These are phyloP conservation scores for Cydia fagiglandana DNA, from an alignment of 1,140 invertebrate genomes.

Conservation along the genomic window DNA sequence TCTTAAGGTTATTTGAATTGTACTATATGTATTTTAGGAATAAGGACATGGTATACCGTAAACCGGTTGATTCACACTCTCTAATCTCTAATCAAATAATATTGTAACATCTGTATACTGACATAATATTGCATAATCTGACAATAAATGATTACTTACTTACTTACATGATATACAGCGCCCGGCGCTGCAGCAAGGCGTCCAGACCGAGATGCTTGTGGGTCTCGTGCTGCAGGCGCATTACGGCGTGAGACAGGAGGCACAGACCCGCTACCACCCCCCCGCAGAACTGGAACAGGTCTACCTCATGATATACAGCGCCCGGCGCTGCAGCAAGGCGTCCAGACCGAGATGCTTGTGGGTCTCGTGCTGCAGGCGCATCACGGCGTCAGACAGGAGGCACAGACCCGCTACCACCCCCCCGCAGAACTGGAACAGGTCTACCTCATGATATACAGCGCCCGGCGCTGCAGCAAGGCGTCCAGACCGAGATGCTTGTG, in stretches of 20 bases:
- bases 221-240: slow-evolving; percentile 89
- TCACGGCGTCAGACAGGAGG: slow-evolving; percentile 92
- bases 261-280: slow-evolving; percentile 95
- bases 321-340: slow-evolving; percentile 88
- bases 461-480: slow-evolving; percentile 88
- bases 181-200: slow-evolving; percentile 88
- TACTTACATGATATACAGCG: slow-evolving; percentile 95
- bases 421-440: slow-evolving; percentile 92
- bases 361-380: slow-evolving; percentile 89
- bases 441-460: slow-evolving; percentile 94
- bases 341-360: slow-evolving; percentile 85
- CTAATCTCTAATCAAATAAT: no score
- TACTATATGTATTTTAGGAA: no score
- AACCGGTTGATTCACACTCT: no score
- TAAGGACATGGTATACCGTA: no score
- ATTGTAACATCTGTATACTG: no score
- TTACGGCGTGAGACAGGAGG: slow-evolving; percentile 92
- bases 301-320: slow-evolving; percentile 94
- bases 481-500: slow-evolving; percentile 85
- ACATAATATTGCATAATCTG: no score
- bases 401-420: slow-evolving; percentile 95
- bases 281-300: slow-evolving; percentile 92
- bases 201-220: slow-evolving; percentile 85
- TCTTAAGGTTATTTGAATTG: no score
- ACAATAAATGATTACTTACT: no score